Evolutionary conservation across 2,113 vertebrate species (phyloP).

Genomic region (Cairina moschata): DNA sequence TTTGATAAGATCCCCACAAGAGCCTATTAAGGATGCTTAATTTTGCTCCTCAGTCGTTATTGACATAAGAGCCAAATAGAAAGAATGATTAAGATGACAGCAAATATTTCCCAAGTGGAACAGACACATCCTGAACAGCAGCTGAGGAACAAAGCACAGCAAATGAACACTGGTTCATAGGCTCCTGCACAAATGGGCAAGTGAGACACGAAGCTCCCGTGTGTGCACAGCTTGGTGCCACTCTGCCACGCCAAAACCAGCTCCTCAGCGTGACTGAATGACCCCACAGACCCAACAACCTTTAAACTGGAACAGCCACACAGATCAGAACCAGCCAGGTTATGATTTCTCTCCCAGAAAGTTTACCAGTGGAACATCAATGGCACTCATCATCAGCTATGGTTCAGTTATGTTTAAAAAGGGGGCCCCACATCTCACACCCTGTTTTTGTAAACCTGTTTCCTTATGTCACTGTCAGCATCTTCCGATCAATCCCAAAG

Average conservation of each 20-base stretch:
- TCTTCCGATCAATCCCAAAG: neutral
- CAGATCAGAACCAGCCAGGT: neutral
- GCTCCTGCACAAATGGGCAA: neutral
- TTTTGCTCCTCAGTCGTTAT: accelerated
- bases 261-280: accelerated
- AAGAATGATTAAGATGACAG: neutral
- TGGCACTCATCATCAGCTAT: neutral
- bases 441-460: neutral
- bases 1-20: neutral
- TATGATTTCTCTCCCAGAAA: accelerated
- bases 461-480: neutral
- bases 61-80: neutral
- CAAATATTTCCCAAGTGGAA: accelerated
- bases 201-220: accelerated
- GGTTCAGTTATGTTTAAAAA: accelerated
- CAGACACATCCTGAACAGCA: accelerated
- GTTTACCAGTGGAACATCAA: neutral
- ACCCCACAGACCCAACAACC: neutral
- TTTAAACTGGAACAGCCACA: neutral
- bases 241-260: accelerated
- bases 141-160: accelerated
- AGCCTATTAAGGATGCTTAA: neutral
- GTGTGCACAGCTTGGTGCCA: accelerated
- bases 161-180: neutral
- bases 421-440: accelerated